phyloP scores from a whole-genome alignment of 2,797 vertebrate species.

The Poliocrania exsul region DNA sequence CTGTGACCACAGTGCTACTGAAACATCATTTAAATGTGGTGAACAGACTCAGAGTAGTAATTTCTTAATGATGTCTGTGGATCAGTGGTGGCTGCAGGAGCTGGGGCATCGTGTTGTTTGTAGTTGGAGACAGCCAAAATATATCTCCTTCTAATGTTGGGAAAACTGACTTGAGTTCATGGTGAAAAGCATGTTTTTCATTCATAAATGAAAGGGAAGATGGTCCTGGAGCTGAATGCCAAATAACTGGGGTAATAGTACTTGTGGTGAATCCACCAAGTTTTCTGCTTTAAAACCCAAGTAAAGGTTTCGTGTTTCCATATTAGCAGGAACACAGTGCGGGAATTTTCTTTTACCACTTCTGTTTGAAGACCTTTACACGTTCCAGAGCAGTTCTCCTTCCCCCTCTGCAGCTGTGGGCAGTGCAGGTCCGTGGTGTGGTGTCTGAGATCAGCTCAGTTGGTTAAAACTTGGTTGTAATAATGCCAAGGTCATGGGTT shows the following conservation, averaged over 20 bases:
- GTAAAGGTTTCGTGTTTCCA: neutral
- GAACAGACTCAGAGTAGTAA: neutral
- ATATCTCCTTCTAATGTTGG: neutral
- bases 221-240: neutral
- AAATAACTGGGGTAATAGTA: neutral
- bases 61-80: neutral
- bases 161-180: neutral
- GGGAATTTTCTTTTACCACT: neutral
- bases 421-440: neutral
- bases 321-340: neutral
- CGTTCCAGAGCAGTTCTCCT: neutral
- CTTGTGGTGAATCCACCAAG: neutral
- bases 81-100: neutral
- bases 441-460: no score
- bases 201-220: neutral
- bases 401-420: neutral
- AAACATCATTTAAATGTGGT: constrained; percentile 24
- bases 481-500: no score
- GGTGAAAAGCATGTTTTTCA: neutral
- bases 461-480: no score
- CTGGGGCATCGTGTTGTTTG: neutral
- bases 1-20: neutral
- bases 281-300: neutral
- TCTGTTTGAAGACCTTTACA: neutral
- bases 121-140: neutral